Base-by-base conservation (phyloP, 1,140 invertebrate genomes). In the Neodiprion fabricii region DNA sequence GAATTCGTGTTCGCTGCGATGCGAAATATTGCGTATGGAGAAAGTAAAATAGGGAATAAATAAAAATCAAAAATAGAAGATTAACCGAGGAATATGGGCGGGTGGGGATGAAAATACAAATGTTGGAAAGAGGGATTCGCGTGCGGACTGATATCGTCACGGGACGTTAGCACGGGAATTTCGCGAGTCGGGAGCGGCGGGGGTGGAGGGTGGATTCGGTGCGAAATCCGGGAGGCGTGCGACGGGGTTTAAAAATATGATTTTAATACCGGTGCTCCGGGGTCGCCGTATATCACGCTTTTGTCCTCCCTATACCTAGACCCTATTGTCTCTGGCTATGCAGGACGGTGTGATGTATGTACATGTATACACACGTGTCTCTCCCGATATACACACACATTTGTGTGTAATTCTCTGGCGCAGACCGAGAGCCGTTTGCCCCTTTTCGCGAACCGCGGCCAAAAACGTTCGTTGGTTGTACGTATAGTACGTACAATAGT, bases 221-320 rank as follows among this genome's bases (percentile, higher is more conserved):
- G 61, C 65, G 72, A 74, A 48, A 70, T 65, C 17, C 70, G 77
- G 40, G 72, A 74, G 76, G 67, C 69, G 78, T 47, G 48, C 72
- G 79, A 70, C 74, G 74, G 77, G 76, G 82, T 77, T 86, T 86
- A 85, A 86, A 86, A 86, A 85, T 86, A 86, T 86, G 85, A 86
- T 86, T 86, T 86, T 86, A 86, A 86, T 86, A 86, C 85, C 82
- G 76, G 80, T 81, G 84, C 82, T 81, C 79, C 78, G 73, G 77
- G 78, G 75, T 82, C 78, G 80, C 79, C 85, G 80, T 86, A 86
- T 85, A 86, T 86, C 85, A 86, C 77, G 85, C 85, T 85, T 86
- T 86, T 86, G 85, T 86, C 84, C 83, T 82, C 28, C 83, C 82
- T 84, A 85, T 40, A 40, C 28, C 28, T 40, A 40, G 28, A 40